These are phyloP conservation scores for Hypotaenidia okinawae DNA, from an alignment of 2,797 vertebrate genomes.

Conservation along the genomic window DNA sequence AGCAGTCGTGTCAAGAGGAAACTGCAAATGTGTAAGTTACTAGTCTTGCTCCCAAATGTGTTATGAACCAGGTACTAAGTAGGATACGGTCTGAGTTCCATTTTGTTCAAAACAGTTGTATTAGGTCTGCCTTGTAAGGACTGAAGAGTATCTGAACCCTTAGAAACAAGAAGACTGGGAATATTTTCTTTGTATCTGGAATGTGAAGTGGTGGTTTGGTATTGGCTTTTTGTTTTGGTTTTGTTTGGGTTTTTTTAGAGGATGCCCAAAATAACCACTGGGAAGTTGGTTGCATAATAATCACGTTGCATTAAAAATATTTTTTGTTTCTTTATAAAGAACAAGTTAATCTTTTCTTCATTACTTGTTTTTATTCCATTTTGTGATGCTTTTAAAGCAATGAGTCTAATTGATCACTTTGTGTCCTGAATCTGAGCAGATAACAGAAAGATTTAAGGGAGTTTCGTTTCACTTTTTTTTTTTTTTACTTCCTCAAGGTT, in stretches of 20 bases:
- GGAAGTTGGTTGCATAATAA: constrained; percentile 14
- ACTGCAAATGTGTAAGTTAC: background rate
- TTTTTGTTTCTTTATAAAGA: background rate
- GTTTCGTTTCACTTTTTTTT: background rate
- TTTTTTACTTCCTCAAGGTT: background rate
- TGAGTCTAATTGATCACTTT: background rate
- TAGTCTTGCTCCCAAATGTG: background rate
- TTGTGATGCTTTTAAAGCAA: background rate
- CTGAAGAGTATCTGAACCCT: background rate
- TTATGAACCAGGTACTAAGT: background rate
- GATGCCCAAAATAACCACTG: constrained; percentile 2
- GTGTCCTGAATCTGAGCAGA: background rate
- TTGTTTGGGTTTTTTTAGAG: background rate
- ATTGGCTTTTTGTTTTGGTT: background rate
- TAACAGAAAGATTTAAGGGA: background rate
- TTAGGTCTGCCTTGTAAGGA: background rate
- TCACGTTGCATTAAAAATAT: background rate
- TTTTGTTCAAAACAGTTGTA: background rate
- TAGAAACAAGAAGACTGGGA: constrained; percentile 21
- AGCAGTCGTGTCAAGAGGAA: background rate
- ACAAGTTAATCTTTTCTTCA: background rate
- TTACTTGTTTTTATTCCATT: background rate
- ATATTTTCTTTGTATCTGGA: background rate
- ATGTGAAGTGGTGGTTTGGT: background rate
- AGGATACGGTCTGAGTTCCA: background rate